phyloP scores from a whole-genome alignment of 2,888 invertebrate species.

The Malthinus seriepunctatus region DNA sequence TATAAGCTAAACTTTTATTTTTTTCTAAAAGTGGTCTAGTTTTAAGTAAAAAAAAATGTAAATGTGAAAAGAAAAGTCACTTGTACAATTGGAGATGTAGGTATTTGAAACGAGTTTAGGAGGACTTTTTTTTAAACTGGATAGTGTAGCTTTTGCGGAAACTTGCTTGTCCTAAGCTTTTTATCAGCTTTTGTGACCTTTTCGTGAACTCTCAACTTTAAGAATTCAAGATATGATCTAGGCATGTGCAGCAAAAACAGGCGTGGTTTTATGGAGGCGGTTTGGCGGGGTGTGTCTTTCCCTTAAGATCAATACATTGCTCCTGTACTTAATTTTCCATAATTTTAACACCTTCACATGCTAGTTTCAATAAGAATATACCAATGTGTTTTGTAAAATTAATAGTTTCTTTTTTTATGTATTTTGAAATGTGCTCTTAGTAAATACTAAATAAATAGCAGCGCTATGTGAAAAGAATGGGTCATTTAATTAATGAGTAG shows the following conservation, averaged over 20 bases:
- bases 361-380: conserved; percentile 5
- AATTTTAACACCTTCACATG: conserved; percentile 21
- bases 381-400: no score
- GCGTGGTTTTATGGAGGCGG: conserved; percentile 40
- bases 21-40: no score
- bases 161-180: conserved; percentile 23
- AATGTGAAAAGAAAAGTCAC: no score
- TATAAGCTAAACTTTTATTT: no score
- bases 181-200: conserved; percentile 26
- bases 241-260: conserved; percentile 34
- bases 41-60: no score
- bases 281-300: conserved; percentile 36
- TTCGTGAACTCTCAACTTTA: conserved; percentile 28
- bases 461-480: no score
- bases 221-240: conserved; percentile 30
- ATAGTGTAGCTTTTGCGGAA: conserved; percentile 11
- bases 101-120: conserved; percentile 11
- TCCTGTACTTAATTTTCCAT: conserved; percentile 22
- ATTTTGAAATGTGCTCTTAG: no score
- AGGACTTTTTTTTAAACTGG: conserved; percentile 17
- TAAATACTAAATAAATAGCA: no score
- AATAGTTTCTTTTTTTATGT: no score
- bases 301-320: conserved; percentile 40
- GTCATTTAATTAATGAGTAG: no score
- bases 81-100: no score